Evolutionary conservation across 2,113 vertebrate genomes (phyloP).

Genomic region (Zosterops lateralis): DNA sequence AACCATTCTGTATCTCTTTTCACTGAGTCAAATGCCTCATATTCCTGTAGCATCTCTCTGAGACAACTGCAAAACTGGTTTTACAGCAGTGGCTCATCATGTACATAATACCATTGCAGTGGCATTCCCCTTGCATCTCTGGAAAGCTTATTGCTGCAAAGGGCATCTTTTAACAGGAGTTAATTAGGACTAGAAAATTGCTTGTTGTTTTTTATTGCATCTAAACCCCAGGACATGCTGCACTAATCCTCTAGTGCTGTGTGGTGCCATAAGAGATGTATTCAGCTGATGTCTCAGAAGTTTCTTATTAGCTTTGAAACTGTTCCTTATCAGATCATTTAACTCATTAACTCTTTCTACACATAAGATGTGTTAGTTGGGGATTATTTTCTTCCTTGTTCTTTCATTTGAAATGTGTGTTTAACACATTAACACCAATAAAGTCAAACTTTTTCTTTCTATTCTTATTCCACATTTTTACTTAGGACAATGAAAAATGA

Average conservation of each 20-base stretch:
- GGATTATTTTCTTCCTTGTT: background rate
- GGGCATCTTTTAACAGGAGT: constrained; percentile 43
- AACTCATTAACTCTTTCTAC: background rate
- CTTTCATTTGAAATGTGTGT: background rate
- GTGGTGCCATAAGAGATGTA: background rate
- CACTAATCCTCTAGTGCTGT: background rate
- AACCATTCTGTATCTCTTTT: background rate
- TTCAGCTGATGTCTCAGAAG: background rate
- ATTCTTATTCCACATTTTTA: background rate
- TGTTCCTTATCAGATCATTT: background rate
- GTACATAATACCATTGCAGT: background rate
- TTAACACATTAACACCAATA: background rate
- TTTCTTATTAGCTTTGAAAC: background rate
- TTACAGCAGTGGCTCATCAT: background rate
- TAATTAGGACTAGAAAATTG: constrained; percentile 61
- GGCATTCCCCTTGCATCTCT: background rate
- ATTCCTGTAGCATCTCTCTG: background rate
- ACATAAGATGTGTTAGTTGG: background rate
- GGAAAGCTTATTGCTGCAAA: constrained; percentile 7
- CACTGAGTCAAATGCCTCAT: background rate
- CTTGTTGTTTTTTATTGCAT: constrained; percentile 34
- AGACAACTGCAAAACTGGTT: background rate
- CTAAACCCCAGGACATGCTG: constrained; percentile 14
- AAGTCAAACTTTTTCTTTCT: background rate
- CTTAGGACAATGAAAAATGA: background rate